A percentile compares a stretch with the other conserved stretches of the same genome.
These are phyloP conservation scores for Plutella xylostella DNA, from an alignment of 2,888 invertebrate species.

Conservation along the genomic window DNA sequence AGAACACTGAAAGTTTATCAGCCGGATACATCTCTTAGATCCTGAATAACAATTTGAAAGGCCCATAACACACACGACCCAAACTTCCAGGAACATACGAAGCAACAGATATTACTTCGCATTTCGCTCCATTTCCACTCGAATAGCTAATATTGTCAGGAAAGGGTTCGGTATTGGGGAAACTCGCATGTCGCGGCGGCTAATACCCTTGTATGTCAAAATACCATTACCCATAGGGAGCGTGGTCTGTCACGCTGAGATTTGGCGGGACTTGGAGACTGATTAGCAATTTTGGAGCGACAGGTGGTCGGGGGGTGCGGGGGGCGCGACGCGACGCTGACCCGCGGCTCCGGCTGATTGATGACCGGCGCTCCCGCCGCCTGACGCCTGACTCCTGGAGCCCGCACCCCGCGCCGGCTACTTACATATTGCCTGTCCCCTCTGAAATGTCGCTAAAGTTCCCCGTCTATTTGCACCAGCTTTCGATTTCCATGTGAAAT, in stretches of 20 bases:
- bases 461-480: no score
- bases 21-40: background rate
- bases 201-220: slow-evolving; percentile 56
- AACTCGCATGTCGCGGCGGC: slow-evolving; percentile 28
- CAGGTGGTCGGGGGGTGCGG: slow-evolving; percentile 47
- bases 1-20: no score
- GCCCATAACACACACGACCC: background rate
- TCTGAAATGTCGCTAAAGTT: no score
- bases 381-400: slow-evolving; percentile 29
- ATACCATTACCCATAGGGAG: slow-evolving; percentile 42
- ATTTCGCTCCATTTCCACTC: slow-evolving; percentile 7
- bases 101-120: slow-evolving; percentile 5
- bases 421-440: no score
- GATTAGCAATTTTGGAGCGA: slow-evolving; percentile 65
- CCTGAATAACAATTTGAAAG: background rate
- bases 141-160: slow-evolving; percentile 6
- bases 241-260: slow-evolving; percentile 51
- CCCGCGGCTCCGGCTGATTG: slow-evolving; percentile 52
- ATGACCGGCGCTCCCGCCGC: slow-evolving; percentile 31
- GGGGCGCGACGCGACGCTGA: slow-evolving; percentile 28
- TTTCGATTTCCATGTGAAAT: no score
- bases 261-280: slow-evolving; percentile 65
- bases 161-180: slow-evolving; percentile 20
- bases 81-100: slow-evolving; percentile 2
- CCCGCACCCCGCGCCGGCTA: no score